Base-by-base conservation (phyloP, 2,888 invertebrate species). In the Hanleya hanleyi region DNA sequence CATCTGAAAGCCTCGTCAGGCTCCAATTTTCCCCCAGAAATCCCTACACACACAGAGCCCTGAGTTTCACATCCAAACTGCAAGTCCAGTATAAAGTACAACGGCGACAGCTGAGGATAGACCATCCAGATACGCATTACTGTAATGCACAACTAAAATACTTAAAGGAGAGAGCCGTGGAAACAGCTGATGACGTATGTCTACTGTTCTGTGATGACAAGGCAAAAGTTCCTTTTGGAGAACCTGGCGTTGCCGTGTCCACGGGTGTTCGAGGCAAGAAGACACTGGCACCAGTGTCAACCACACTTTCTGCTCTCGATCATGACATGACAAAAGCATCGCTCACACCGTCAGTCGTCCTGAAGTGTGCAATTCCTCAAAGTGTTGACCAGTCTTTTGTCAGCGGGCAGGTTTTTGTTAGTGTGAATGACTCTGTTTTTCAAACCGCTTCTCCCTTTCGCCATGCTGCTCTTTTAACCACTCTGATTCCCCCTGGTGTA, bases 21-120 rank as follows among this genome's bases (percentile, higher is more conserved):
- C 67, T 80, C 0, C 80, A 77, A 71, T 78, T 80, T 70, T 49
- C 76, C 18, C 77, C 80, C 33, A 67, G 67, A n/a, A 78, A 78
- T 35, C 75, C 77, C 0, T 78, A 78, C 65, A n/a, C 69, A 0
- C 66, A 51, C 5, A 37, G 70, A 35, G 77, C 79, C 26, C 49
- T 70, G 67, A 76, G 51, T n/a, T 78, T 78, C 36, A 81, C 77
- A 7, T 66, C 67, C 0, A 35, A 41, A 0, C 18, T 78, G n/a
- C 26, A 71, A 7, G 76, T 78, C 1, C 77, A 79, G 51, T 76
- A 76, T 50, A 79, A 79, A 37, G 67, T 77, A 1, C 77, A 77
- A 49, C 33, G 74, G 32, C 64, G 76, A 6, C 77, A 79, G 47
- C 66, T 77, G 1, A 49, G 79, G 29, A 66, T 26, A 6, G 18